Evolutionary conservation across 2,113 vertebrate species (phyloP), one percentile per base, ranked within the genome.

Genomic region (Lethenteron camtschaticum): DNA sequence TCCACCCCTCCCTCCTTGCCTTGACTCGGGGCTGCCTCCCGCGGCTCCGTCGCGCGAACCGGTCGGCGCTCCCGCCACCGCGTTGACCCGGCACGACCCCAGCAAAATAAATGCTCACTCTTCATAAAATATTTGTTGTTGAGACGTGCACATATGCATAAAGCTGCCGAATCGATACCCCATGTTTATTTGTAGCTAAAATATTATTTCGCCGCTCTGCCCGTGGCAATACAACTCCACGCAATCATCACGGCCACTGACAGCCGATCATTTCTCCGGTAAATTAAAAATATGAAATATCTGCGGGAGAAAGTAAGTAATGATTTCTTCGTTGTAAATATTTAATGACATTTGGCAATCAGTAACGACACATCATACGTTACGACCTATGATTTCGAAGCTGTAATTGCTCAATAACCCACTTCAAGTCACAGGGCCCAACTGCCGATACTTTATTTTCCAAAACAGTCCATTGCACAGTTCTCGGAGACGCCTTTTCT

Each of bases 231-330:
- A 66, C 63, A 16, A 11, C n/a, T 66, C 63, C 24, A 24, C 24
- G n/a, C n/a, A 66, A 66, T 66, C 63, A 66, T 66, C 63, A 66
- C 63, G 63, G 63, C 63, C 9, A 66, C 63, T 66, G 63, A 11
- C 63, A 66, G 24, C 63, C 63, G 63, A 66, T 66, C 63, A 66
- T 66, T 66, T n/a, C 63, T 66, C 63, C n/a, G 24, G 63, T 24
- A 66, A 66, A 66, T 66, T 66, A 66, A 66, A 66, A 66, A 66
- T 66, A 66, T 66, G 63, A 66, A 66, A 66, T 66, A 66, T 66
- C 63, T 24, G 63, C 24, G n/a, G 63, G 24, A 24, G 63, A 66
- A 66, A n/a, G 63, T 66, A 66, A 66, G 63, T 66, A 66, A 66
- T 66, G 63, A 66, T 66, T 66, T 66, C 63, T 24, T 24, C n/a